Base-by-base conservation (phyloP, 2,888 invertebrate species). In the Hoplodrina ambigua region DNA sequence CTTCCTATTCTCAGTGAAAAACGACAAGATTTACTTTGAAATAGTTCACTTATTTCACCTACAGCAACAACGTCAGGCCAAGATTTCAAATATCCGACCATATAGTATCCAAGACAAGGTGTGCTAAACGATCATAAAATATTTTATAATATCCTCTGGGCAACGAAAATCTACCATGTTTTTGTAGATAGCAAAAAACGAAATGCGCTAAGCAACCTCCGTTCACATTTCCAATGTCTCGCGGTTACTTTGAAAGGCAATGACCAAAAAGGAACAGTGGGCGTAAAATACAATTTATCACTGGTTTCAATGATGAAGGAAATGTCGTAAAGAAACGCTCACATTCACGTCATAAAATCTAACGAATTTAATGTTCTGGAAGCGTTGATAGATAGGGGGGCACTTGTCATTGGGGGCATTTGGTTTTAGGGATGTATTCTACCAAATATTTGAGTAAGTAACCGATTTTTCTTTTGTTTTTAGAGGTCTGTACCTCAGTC, bases 341-440 rank as follows among this genome's bases (percentile, higher is more conserved):
- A 67, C 78, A 75, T 70, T 75, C 78, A 74, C 52, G 63, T 78
- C 78, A 78, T 78, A 78, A 78, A 78, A 78, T 52, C 66, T 70
- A 78, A 78, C 78, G 78, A 78, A 70, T 78, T 78, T 78, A 78
- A 75, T 78, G 70, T 78, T 57, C 70, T 75, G 78, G 75, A 78
- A 78, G 61, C 66, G 70, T 75, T 75, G 78, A 78, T 78, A 78
- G 78, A 75, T 78, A 70, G 66, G 30, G 50, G 30, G 54, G 60
- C 60, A 78, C 78, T 78, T 78, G 66, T 70, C 60, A 66, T 58
- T 62, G 64, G 44, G 11, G 10, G 41, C 46, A 17, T 53, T 54
- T 53, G n/a, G 0, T 20, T 60, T 57, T 25, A 4, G 49, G 61
- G 50, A 46, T 60, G 50, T 13, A 63, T 30, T 50, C 50, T 44